Evolutionary conservation across 2,113 vertebrate genomes (phyloP).

Genomic region (Mustelus asterias): DNA sequence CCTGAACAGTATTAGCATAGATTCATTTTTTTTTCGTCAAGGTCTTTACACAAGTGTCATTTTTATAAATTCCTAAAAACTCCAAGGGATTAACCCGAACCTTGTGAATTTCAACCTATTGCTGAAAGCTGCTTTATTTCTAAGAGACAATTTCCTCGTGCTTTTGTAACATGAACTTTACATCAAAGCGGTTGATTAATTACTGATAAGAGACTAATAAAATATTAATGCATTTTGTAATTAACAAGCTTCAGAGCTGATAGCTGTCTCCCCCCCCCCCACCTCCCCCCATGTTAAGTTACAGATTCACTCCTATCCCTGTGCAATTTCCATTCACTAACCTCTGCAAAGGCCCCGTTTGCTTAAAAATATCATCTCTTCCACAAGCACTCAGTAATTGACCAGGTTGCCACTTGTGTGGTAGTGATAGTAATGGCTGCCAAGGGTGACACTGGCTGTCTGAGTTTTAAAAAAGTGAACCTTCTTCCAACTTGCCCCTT

Average conservation of each 20-base stretch:
- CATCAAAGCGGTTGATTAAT: conserved; percentile 77
- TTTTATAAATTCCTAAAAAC: conserved; percentile 40
- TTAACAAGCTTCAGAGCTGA: conserved; percentile 60
- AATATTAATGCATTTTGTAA: conserved; percentile 73
- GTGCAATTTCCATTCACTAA: not conserved
- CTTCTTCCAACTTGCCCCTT: not conserved
- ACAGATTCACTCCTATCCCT: not conserved
- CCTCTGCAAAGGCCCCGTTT: not conserved
- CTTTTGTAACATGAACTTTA: conserved; percentile 75
- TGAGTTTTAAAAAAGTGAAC: not conserved
- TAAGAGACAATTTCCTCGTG: conserved; percentile 53
- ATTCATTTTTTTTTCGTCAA: not conserved
- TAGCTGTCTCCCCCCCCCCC: not conserved
- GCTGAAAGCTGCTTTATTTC: conserved; percentile 44
- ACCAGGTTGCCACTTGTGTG: no score
- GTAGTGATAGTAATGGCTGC: not conserved
- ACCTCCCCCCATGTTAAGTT: not conserved
- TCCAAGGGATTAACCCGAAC: conserved; percentile 45
- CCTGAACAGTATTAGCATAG: conserved; percentile 52
- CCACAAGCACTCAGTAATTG: not conserved
- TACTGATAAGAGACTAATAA: conserved; percentile 80
- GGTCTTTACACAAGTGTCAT: conserved; percentile 28
- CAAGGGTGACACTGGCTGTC: not conserved
- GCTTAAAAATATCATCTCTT: not conserved
- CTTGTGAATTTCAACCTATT: conserved; percentile 44